These are phyloP conservation scores for Picathartes gymnocephalus DNA, from an alignment of 2,113 vertebrate species.

Conservation along the genomic window DNA sequence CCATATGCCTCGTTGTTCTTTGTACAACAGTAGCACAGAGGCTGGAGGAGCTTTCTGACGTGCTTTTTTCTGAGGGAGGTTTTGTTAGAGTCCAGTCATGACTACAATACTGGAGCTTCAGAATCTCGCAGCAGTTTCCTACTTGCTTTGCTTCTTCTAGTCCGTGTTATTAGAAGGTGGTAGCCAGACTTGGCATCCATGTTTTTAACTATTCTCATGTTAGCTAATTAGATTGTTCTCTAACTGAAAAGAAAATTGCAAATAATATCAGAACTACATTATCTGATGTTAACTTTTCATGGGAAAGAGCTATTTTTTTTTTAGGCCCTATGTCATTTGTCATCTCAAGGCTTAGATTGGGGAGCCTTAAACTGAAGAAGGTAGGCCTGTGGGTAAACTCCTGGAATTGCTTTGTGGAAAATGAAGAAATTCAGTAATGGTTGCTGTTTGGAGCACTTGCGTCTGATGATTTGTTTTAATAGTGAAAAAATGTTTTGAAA, in stretches of 20 bases:
- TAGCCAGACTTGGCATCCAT: conserved; percentile 3
- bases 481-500: background rate
- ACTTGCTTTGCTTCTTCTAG: background rate
- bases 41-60: background rate
- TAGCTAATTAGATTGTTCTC: conserved; percentile 24
- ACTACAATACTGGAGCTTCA: background rate
- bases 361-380: conserved; percentile 61
- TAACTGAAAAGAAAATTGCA: conserved; percentile 47
- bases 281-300: conserved; percentile 64
- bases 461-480: background rate
- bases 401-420: conserved; percentile 45
- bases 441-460: conserved; percentile 13
- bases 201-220: background rate
- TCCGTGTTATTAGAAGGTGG: background rate
- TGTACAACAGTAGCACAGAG: background rate
- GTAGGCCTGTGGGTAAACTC: conserved; percentile 61
- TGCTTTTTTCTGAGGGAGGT: background rate
- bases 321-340: conserved; percentile 63
- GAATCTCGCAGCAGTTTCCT: background rate
- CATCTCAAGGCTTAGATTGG: conserved; percentile 66
- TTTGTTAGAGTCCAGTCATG: background rate
- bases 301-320: conserved; percentile 65
- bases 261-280: conserved; percentile 37
- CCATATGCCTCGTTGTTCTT: background rate
- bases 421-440: conserved; percentile 13